Base-by-base conservation (phyloP, 1,140 invertebrate species). In the Trialeurodes vaporariorum region DNA sequence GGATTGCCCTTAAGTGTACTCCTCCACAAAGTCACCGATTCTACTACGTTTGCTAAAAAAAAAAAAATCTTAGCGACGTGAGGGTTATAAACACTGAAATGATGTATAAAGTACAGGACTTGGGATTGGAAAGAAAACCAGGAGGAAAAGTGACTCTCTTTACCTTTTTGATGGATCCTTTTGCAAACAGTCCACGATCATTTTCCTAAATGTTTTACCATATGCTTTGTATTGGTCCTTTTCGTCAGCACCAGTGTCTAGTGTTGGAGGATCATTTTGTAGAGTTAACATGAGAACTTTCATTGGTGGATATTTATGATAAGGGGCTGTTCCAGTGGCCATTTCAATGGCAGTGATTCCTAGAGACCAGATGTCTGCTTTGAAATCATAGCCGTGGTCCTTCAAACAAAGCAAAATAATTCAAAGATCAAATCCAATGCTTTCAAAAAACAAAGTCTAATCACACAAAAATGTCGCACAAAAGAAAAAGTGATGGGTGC, bases 301-400 rank as follows among this genome's bases (percentile, higher is more conserved):
- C 96, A 99, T 98, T 0, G 97, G 96, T 59, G 97, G 95, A 79
- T 96, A 98, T 77, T 97, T 98, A 77, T 98, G 95, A 78, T 99
- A 99, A 0, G 97, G 97, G 0, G 97, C 96, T 12, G 95, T 97
- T 17, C 97, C 97, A 11, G 96, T 98, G 0, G 96, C 96, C 86
- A 99, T 89, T 82, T 99, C 97, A 72, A 99, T 98, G 0, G 96
- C 96, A 0, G 96, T 98, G 67, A 99, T 99, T 26, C 97, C 97
- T 79, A 99, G 91, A 26, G 94, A 98, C 97, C 97, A 99, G 70
- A 99, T 98, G 76, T 99, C 97, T n/a, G 96, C 97, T 81, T 98
- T 98, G 79, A 96, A 98, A 79, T 98, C 96, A 77, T 98, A 98
- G 0, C 97, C 97, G 77, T 95, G 93, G 75, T 98, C 94, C 90